A percentile compares a stretch with the other conserved stretches of the same genome.
Conservation (phyloP, 2,797 vertebrate species). For the Sarcophilus harrisii region DNA sequence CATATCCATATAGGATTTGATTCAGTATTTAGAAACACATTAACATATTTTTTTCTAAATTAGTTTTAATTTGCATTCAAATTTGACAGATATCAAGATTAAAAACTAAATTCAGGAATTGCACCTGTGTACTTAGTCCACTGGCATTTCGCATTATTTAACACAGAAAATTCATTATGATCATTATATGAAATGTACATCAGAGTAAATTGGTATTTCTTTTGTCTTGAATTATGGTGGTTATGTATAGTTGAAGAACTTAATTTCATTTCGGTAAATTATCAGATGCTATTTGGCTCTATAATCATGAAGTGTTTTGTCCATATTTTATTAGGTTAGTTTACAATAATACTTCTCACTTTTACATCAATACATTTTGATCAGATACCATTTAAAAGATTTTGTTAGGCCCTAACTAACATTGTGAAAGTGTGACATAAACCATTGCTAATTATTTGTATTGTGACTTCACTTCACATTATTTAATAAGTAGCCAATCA, state of each 20-base stretch:
- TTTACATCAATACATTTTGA: not conserved
- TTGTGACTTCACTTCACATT: not conserved
- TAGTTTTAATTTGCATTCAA: slow-evolving; percentile 77
- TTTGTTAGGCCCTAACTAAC: not conserved
- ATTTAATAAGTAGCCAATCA: not conserved
- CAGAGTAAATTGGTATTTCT: slow-evolving; percentile 49
- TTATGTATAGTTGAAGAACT: not conserved
- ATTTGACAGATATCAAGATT: slow-evolving; percentile 69
- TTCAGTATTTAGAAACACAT: slow-evolving; percentile 69
- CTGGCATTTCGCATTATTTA: slow-evolving; percentile 71
- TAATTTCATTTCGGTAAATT: slow-evolving; percentile 46
- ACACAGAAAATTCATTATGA: slow-evolving; percentile 66
- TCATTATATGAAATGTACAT: slow-evolving; percentile 61
- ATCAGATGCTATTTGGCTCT: slow-evolving; percentile 41
- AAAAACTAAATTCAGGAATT: slow-evolving; percentile 68
- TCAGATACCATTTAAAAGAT: not conserved
- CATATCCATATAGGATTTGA: slow-evolving; percentile 18
- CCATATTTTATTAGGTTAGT: slow-evolving; percentile 7
- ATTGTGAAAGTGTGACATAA: slow-evolving; percentile 4
- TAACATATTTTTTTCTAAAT: slow-evolving; percentile 57
- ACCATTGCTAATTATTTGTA: not conserved
- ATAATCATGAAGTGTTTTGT: not conserved
- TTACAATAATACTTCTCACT: not conserved
- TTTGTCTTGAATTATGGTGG: not conserved
- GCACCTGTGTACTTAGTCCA: slow-evolving; percentile 64